Evolutionary conservation across 2,113 vertebrate species (phyloP), one percentile per base, ranked within the genome.

Genomic region (Nesoenas mayeri): DNA sequence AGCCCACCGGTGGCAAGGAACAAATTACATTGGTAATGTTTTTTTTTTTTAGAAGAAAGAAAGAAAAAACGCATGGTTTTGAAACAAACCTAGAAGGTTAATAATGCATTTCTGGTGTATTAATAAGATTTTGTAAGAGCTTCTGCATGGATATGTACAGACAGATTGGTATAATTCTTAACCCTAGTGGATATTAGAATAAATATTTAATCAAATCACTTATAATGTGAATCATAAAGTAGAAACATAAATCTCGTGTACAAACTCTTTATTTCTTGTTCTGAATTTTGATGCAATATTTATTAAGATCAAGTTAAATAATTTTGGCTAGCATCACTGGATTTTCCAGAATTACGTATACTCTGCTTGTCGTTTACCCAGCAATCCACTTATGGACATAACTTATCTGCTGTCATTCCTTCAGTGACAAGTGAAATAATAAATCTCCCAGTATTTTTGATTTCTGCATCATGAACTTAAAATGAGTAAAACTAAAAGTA

Each of bases 171-270:
- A 89, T 95, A 96, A 95, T 95, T 97, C 96, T 97, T 91, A 97
- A 92, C 64, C 57, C 62, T 79, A 91, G 62, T 75, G 80, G 67
- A 85, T 97, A 95, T 91, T 95, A 97, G 92, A 97, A 97, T 97
- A 96, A 97, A 97, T 97, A 97, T 97, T 98, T 98, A 96, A 98
- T 97, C 92, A 90, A 78, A 91, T 78, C 64, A 94, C 95, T 98
- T 97, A 80, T 64, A 74, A 86, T 94, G 44, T 87, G 79, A 95
- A 92, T 97, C 61, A 44, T 67, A 88, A 91, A 95, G 69, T 89
- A 47, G 79, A 97, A 97, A 94, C 89, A 97, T 97, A 97, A 96
- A 96, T 97, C 94, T 97, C 89, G 90, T 77, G 80, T 94, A 97
- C 96, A 97, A 97, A 92, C 26, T 97, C 95, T 90, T 70, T 91